Base-by-base conservation (phyloP, 2,797 vertebrate genomes). In the Percopsis omiscomaycus region DNA sequence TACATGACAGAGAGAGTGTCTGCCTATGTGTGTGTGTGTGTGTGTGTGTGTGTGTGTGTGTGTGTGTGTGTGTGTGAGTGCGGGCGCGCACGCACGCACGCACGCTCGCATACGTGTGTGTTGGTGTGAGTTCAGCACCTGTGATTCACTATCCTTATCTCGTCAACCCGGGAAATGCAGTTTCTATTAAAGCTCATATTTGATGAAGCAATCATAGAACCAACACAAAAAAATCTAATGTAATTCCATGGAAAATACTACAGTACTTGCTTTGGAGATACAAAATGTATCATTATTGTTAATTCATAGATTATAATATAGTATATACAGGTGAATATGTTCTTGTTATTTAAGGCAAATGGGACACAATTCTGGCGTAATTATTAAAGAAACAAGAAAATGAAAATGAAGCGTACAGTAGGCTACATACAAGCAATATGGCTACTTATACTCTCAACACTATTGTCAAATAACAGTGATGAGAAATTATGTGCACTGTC, bases 371-470 rank as follows among this genome's bases (percentile, higher is more conserved):
- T 32, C 4, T 12, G 44, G 75, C 74, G 80, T 72, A 64, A 74
- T 81, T 88, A 86, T 84, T 86, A 82, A 83, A 82, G 68, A 79
- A 80, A 37, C 5, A 12, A n/a, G 30, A 30, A 32, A 30, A 12
- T 55, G 30, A 6, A 30, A 14, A 30, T 14, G 13, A 30, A 11
- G 1, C 61, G 47, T 1, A 64, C 69, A 72, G 80, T 80, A 37
- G 72, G 72, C 14, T 49, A 62, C 66, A 83, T 81, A 83, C 73
- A 86, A 85, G 82, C 75, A 84, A 85, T 76, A 74, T 88, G 83
- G 16, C 82, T 84, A 86, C 72, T 83, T 83, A 86, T 77, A 66
- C 71, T 83, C 82, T 77, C 68, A 65, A 70, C 73, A 60, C 74
- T 75, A 80, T 83, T 84, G 82, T 89, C 83, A 86, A 66, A 75